phyloP scores from a whole-genome alignment of 2,113 vertebrate species.

The Elachura formosa region DNA sequence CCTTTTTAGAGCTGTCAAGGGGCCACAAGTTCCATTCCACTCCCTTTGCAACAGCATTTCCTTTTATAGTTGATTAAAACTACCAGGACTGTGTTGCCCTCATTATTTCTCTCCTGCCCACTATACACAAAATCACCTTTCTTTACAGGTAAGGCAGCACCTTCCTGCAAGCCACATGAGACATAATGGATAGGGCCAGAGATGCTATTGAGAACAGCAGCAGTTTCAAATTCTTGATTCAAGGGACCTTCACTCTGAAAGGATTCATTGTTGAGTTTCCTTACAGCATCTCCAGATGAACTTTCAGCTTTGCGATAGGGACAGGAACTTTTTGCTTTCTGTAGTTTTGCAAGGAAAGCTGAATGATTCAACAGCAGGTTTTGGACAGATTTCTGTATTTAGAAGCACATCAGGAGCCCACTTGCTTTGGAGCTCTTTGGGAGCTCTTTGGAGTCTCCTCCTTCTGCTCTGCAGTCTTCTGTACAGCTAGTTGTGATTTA shows the following conservation, averaged over 20 bases:
- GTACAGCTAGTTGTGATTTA: background rate
- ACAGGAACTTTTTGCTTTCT: background rate
- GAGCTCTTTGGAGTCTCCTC: constrained; percentile 35
- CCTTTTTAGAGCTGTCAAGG: constrained; percentile 54
- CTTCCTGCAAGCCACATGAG: background rate
- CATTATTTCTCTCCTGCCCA: constrained; percentile 6
- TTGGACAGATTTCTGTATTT: constrained; percentile 25
- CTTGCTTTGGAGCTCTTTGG: constrained; percentile 26
- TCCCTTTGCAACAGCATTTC: constrained; percentile 66
- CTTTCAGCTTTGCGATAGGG: background rate
- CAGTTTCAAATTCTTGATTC: constrained; percentile 51
- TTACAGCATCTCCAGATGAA: background rate
- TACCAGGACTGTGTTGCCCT: constrained; percentile 44
- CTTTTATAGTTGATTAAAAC: constrained; percentile 64
- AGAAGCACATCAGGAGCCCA: constrained; percentile 36
- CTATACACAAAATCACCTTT: background rate
- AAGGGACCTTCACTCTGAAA: constrained; percentile 21
- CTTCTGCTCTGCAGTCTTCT: constrained; percentile 1
- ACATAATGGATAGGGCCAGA: constrained; percentile 15
- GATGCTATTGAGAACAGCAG: background rate
- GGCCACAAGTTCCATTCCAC: constrained; percentile 61
- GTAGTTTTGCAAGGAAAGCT: constrained; percentile 23
- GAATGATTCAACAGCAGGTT: background rate
- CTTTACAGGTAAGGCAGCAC: constrained; percentile 61
- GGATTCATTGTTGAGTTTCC: constrained; percentile 32